These are phyloP conservation scores for Vanessa cardui DNA, from an alignment of 2,888 invertebrate genomes.

Conservation along the genomic window DNA sequence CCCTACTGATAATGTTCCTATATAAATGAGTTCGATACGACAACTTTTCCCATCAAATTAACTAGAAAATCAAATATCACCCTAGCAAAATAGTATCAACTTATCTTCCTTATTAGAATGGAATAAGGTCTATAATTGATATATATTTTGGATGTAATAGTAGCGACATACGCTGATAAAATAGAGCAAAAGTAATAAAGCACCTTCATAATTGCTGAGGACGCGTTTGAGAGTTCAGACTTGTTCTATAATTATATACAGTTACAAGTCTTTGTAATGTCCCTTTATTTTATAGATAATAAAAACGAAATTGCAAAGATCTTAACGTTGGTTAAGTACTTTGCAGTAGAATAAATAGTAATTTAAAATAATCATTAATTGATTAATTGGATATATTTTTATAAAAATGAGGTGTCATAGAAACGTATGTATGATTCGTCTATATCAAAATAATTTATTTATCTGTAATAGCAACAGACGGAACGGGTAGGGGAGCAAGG, in stretches of 20 bases:
- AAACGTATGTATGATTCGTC: slow-evolving; percentile 10
- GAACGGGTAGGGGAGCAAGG: slow-evolving; percentile 50
- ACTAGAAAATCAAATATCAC: slow-evolving; percentile 59
- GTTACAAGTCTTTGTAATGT: background rate
- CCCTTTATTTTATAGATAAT: background rate
- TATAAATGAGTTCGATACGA: slow-evolving; percentile 75
- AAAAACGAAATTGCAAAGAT: too few relatives aligned
- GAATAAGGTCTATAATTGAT: slow-evolving; percentile 48
- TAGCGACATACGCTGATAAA: slow-evolving; percentile 74
- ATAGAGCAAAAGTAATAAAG: slow-evolving; percentile 72
- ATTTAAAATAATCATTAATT: too few relatives aligned
- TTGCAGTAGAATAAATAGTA: too few relatives aligned
- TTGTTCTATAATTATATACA: background rate
- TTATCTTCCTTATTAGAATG: slow-evolving; percentile 21
- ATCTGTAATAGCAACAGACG: slow-evolving; percentile 37
- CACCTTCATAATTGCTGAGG: slow-evolving; percentile 77
- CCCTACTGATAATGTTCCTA: slow-evolving; percentile 59
- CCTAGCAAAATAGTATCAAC: slow-evolving; percentile 34
- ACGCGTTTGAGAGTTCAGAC: slow-evolving; percentile 46
- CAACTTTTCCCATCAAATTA: slow-evolving; percentile 79
- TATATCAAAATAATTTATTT: slow-evolving; percentile 36
- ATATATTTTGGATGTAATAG: slow-evolving; percentile 15
- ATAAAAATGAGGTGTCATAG: slow-evolving; percentile 1
- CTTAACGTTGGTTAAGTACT: too few relatives aligned
- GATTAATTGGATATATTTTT: too few relatives aligned